These are phyloP conservation scores for Branchellion lobata DNA, from an alignment of 2,888 invertebrate species.

Conservation along the genomic window DNA sequence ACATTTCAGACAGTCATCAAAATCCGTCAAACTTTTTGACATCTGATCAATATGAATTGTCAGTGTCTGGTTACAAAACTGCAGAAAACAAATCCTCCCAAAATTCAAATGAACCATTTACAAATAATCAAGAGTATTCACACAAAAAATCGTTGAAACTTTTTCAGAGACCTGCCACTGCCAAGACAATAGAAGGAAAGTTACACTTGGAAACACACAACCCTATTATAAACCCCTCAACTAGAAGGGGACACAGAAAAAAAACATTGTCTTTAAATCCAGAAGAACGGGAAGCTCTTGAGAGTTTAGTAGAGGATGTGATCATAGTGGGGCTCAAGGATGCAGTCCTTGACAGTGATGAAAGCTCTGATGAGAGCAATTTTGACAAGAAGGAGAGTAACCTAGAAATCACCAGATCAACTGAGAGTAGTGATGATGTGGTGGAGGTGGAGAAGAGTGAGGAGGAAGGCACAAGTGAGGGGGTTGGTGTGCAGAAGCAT, in stretches of 20 bases:
- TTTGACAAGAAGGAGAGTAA: constrained; percentile 34
- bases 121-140: not conserved
- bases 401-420: too few species aligned
- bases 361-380: constrained; percentile 31
- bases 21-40: constrained; percentile 18
- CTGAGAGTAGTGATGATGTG: not conserved
- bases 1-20: not conserved
- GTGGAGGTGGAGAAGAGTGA: not conserved
- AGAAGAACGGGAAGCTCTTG: constrained; percentile 52
- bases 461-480: not conserved
- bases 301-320: constrained; percentile 53
- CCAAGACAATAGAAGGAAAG: constrained; percentile 20
- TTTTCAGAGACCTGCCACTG: constrained; percentile 37
- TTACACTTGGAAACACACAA: constrained; percentile 26
- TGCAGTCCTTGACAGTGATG: constrained; percentile 50
- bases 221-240: not conserved
- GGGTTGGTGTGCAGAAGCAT: not conserved
- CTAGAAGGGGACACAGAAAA: constrained; percentile 46
- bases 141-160: constrained; percentile 33
- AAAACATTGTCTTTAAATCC: constrained; percentile 53
- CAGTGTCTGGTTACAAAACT: constrained; percentile 1
- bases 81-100: constrained; percentile 27
- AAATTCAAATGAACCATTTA: constrained; percentile 31
- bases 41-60: not conserved
- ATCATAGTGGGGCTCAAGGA: constrained; percentile 52